Conservation (phyloP, 1,140 invertebrate species). For the Calliopsis andreniformis region DNA sequence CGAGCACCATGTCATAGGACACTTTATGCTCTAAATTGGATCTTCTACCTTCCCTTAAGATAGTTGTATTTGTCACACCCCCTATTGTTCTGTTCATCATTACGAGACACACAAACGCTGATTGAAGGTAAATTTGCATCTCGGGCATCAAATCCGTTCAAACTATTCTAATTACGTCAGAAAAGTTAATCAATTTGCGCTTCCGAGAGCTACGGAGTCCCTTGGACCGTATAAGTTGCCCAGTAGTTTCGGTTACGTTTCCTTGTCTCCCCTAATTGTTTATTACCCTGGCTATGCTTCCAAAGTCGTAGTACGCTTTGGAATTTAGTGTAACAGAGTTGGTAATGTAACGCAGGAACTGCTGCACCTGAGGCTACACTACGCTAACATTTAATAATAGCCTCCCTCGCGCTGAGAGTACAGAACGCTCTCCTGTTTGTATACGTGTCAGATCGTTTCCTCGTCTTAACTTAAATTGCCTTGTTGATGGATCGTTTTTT, state of each 20-base stretch:
- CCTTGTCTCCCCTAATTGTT: conserved; percentile 45
- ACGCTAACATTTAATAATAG: conserved; percentile 26
- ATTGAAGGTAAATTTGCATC: not conserved
- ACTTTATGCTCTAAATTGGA: too few species aligned
- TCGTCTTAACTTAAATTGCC: conserved; percentile 2
- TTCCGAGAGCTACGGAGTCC: conserved; percentile 5
- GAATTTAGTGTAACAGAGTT: conserved; percentile 41
- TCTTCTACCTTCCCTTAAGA: too few species aligned
- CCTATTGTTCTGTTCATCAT: not conserved
- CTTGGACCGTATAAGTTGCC: conserved; percentile 12
- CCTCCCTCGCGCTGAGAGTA: conserved; percentile 14
- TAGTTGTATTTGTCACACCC: too few species aligned
- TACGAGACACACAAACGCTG: too few species aligned
- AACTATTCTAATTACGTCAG: not conserved
- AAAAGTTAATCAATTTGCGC: conserved; percentile 25
- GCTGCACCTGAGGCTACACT: conserved; percentile 36
- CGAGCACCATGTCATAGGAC: too few species aligned
- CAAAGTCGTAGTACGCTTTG: conserved; percentile 34
- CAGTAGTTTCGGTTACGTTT: conserved; percentile 42
- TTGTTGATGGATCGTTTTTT: not conserved
- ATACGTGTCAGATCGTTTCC: conserved; percentile 6
- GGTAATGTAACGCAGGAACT: conserved; percentile 29
- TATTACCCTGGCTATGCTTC: conserved; percentile 33
- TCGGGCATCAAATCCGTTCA: conserved; percentile 4
- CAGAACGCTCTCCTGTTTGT: conserved; percentile 5